A percentile compares a stretch with the other conserved stretches of the same genome.
These are phyloP conservation scores for Magallana gigas DNA, from an alignment of 1,140 invertebrate species.

Conservation along the genomic window DNA sequence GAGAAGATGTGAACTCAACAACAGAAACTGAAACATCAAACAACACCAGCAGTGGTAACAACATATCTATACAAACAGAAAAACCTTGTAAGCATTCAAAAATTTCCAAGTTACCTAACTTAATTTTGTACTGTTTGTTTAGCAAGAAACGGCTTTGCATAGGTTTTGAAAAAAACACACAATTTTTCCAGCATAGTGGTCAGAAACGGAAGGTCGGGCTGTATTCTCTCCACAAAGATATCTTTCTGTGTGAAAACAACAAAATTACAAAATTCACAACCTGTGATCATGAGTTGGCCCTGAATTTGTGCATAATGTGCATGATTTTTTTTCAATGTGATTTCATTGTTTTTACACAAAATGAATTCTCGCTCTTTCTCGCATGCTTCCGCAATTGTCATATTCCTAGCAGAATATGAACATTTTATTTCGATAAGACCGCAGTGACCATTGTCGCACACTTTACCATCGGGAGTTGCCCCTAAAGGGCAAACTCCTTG, in stretches of 20 bases:
- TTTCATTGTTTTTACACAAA: slow-evolving; percentile 4
- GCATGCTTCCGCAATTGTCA: slow-evolving; percentile 23
- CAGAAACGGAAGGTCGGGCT: slow-evolving; percentile 45
- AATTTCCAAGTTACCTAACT: neutral
- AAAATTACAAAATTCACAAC: slow-evolving; percentile 54
- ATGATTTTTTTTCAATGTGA: slow-evolving; percentile 16
- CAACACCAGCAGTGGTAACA: too few species aligned
- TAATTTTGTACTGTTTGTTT: neutral
- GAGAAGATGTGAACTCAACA: too few species aligned
- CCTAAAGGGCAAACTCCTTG: slow-evolving; percentile 43
- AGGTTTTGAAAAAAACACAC: slow-evolving; percentile 36
- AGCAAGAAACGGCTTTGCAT: slow-evolving; percentile 26
- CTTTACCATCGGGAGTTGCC: slow-evolving; percentile 48
- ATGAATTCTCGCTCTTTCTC: neutral
- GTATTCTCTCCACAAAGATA: slow-evolving; percentile 43
- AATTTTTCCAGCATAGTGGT: neutral
- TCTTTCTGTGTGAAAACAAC: slow-evolving; percentile 52
- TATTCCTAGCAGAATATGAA: slow-evolving; percentile 47
- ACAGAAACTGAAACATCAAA: too few species aligned
- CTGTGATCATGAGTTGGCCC: slow-evolving; percentile 55
- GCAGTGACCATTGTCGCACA: slow-evolving; percentile 47
- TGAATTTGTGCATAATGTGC: slow-evolving; percentile 50
- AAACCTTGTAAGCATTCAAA: slow-evolving; percentile 19
- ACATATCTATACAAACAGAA: neutral
- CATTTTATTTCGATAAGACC: slow-evolving; percentile 54